Conservation (phyloP, 2,113 vertebrate species). For the Tragelaphus imberbis region DNA sequence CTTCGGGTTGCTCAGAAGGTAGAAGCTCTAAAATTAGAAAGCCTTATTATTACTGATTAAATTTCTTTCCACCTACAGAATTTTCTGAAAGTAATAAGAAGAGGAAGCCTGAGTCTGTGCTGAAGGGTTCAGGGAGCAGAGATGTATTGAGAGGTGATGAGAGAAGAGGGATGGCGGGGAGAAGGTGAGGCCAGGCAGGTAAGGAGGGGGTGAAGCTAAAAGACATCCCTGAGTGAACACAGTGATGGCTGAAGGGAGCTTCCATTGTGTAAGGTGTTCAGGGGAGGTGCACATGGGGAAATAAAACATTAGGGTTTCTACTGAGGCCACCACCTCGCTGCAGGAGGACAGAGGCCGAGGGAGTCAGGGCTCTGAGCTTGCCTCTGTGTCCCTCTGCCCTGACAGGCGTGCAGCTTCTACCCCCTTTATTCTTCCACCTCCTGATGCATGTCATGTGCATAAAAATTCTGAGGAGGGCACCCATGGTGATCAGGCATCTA, state of each 20-base stretch:
- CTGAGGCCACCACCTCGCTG: fast-evolving
- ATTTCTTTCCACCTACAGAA: slow-evolving; percentile 70
- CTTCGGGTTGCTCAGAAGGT: slow-evolving; percentile 52
- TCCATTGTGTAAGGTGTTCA: fast-evolving
- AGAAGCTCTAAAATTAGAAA: slow-evolving; percentile 71
- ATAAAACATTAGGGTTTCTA: fast-evolving
- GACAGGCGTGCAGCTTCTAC: background rate
- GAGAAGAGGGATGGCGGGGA: background rate
- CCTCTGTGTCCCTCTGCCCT: background rate
- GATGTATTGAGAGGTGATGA: background rate
- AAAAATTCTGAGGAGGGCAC: background rate
- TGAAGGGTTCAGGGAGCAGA: slow-evolving; percentile 23
- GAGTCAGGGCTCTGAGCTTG: background rate
- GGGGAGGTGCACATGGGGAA: fast-evolving
- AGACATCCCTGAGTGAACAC: background rate
- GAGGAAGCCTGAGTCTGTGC: slow-evolving; percentile 57
- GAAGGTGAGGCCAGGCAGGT: background rate
- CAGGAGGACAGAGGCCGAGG: fast-evolving
- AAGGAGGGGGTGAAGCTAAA: background rate
- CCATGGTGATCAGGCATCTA: background rate
- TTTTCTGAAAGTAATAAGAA: slow-evolving; percentile 65
- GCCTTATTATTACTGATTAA: slow-evolving; percentile 66
- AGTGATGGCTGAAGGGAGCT: background rate
- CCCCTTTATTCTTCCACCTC: background rate
- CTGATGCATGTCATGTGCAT: fast-evolving